Percentiles rank a stretch among this genome's conserved stretches.
Conservation (phyloP, 1,140 invertebrate genomes). For the Laodelphax striatellus region DNA sequence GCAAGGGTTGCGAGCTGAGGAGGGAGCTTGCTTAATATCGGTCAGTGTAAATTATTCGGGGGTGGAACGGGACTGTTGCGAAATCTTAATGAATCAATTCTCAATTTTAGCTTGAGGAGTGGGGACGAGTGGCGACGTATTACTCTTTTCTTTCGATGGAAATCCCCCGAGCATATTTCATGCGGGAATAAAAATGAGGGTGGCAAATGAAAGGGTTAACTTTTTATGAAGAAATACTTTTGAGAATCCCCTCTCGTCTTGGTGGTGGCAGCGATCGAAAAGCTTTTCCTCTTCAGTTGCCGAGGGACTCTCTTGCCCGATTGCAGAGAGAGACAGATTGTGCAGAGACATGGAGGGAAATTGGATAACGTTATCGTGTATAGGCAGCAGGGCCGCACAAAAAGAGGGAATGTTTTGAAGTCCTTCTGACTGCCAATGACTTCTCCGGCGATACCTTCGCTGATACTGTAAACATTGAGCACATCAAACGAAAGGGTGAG, state of each 20-base stretch:
- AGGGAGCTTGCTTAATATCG: constrained; percentile 1
- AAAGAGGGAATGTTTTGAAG: too few relatives aligned
- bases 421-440: too few relatives aligned
- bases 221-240: constrained; percentile 4
- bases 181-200: constrained; percentile 2
- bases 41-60: neutral
- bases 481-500: too few relatives aligned
- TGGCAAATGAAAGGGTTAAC: constrained; percentile 1
- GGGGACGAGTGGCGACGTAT: neutral
- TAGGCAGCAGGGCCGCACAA: too few relatives aligned
- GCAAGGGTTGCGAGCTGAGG: neutral
- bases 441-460: too few relatives aligned
- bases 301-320: too few relatives aligned
- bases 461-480: too few relatives aligned
- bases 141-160: neutral
- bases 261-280: too few relatives aligned
- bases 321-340: too few relatives aligned
- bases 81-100: constrained; percentile 3
- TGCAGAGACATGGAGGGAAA: too few relatives aligned
- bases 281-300: too few relatives aligned
- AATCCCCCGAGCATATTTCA: neutral
- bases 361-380: too few relatives aligned
- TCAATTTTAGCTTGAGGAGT: neutral
- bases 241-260: neutral
- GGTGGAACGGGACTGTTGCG: neutral